These are phyloP conservation scores for Teleopsis dalmanni DNA, from an alignment of 1,140 invertebrate species.

Conservation along the genomic window DNA sequence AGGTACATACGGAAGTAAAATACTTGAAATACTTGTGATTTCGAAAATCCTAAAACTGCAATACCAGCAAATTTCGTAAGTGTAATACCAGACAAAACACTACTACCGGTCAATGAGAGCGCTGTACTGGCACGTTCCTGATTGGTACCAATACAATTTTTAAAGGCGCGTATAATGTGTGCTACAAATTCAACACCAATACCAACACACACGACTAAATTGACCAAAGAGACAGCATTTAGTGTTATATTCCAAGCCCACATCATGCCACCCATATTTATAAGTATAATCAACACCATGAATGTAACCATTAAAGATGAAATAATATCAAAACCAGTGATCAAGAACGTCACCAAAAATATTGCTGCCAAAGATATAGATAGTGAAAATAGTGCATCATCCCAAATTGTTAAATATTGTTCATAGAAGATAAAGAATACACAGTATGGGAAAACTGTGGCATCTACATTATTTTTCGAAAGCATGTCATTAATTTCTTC, in stretches of 20 bases:
- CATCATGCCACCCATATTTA: constrained; percentile 83
- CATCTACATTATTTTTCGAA: constrained; percentile 45
- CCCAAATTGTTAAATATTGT: constrained; percentile 85
- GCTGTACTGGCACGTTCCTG: constrained; percentile 62
- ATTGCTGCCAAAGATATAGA: constrained; percentile 66
- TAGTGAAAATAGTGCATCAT: constrained; percentile 70
- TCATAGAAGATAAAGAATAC: constrained; percentile 92
- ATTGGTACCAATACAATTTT: constrained; percentile 53
- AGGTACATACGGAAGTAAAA: constrained; percentile 95
- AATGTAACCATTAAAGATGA: constrained; percentile 68
- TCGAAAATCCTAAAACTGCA: constrained; percentile 78
- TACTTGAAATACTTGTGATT: constrained; percentile 84
- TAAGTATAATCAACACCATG: constrained; percentile 70
- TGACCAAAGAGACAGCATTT: constrained; percentile 93
- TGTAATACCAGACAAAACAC: constrained; percentile 88
- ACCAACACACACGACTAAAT: constrained; percentile 80
- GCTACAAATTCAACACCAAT: constrained; percentile 94
- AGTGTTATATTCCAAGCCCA: constrained; percentile 81
- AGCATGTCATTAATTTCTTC: constrained; percentile 68
- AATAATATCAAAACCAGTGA: constrained; percentile 76
- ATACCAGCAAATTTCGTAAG: constrained; percentile 89
- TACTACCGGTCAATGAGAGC: constrained; percentile 69
- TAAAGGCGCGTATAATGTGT: constrained; percentile 77
- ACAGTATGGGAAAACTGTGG: constrained; percentile 82
- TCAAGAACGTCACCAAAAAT: constrained; percentile 69